Evolutionary conservation across 2,888 invertebrate species (phyloP), one percentile per base, ranked within the genome.

Genomic region (Quadroppia sp.): DNA sequence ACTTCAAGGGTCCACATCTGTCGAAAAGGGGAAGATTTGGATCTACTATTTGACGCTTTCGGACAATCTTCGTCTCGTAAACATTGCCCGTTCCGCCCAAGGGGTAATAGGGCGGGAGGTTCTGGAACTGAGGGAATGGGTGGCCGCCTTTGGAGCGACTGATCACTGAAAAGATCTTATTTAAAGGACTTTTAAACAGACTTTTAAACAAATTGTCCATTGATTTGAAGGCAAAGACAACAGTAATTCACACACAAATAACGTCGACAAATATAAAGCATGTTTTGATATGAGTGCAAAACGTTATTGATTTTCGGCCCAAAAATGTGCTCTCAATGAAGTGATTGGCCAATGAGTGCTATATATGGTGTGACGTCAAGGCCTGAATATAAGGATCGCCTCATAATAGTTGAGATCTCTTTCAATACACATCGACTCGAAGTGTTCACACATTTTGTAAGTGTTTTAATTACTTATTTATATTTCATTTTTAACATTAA

Each of bases 1-100:
- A 94, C 85, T 90, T 72, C 11, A 76, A 42, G 2, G 42, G 20
- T 48, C 71, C 74, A 13, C 32, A 25, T 25, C 45, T 45, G 17
- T 61, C 71, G 4, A 75, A 74, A 23, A 20, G 28, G 11, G 76
- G 76, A 25, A 36, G 13, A 45, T 67, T 74, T 40, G 69, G 74
- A 61, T 76, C 74, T 15, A 17, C 45, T 23, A 76, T 42, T 30
- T 59, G 13, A n/a, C 74, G 20, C 32, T 74, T 73, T 11, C 76
- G 61, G 17, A 64, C 40, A 15, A 76, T 53, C 23, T 23, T 56
- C 2, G 76, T 75, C 36, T 74, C 48, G 36, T 71, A 76, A 7
- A 72, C 23, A n/a, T n/a, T 15, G 20, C 76, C 76, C 28, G 42
- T 69, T 11, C 72, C 72, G 25, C 45, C 32, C 6, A 75, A 20